Evolutionary conservation across 2,797 vertebrate genomes (phyloP).

Genomic region (Poeciliopsis presidionis): DNA sequence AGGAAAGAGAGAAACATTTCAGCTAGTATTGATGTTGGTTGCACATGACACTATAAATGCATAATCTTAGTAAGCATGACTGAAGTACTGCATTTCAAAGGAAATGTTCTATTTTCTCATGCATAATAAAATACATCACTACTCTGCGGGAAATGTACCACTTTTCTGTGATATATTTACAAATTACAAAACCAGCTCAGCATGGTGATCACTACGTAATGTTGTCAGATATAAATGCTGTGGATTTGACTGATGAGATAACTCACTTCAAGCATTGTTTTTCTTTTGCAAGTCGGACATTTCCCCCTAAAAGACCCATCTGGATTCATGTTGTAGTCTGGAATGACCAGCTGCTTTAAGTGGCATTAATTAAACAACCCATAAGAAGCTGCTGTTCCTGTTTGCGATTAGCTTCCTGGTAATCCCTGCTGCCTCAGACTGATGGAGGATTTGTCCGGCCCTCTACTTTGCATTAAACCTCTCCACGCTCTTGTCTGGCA

Average conservation of each 20-base stretch:
- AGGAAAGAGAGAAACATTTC: not conserved
- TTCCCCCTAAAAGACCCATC: slow-evolving; percentile 1
- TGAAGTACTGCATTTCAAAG: not conserved
- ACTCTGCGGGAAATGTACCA: not conserved
- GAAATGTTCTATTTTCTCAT: not conserved
- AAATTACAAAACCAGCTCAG: not conserved
- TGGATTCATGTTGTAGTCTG: not conserved
- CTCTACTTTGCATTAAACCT: slow-evolving; percentile 47
- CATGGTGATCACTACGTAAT: not conserved
- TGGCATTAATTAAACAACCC: slow-evolving; percentile 26
- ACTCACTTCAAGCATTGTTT: not conserved
- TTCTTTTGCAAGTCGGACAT: not conserved
- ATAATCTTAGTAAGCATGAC: not conserved
- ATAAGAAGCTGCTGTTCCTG: slow-evolving; percentile 42
- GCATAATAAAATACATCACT: not conserved
- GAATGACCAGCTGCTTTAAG: not conserved
- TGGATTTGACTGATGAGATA: not conserved
- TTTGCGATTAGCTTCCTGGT: slow-evolving; percentile 64
- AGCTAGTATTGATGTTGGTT: not conserved
- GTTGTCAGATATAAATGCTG: not conserved
- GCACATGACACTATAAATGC: not conserved
- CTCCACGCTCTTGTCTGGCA: slow-evolving; percentile 60
- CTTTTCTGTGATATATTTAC: not conserved
- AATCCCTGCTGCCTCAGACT: slow-evolving; percentile 67
- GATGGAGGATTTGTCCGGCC: slow-evolving; percentile 67